A percentile compares a stretch with the other conserved stretches of the same genome.
Conservation (phyloP, 2,113 vertebrate species). For the Scytalopus superciliaris region DNA sequence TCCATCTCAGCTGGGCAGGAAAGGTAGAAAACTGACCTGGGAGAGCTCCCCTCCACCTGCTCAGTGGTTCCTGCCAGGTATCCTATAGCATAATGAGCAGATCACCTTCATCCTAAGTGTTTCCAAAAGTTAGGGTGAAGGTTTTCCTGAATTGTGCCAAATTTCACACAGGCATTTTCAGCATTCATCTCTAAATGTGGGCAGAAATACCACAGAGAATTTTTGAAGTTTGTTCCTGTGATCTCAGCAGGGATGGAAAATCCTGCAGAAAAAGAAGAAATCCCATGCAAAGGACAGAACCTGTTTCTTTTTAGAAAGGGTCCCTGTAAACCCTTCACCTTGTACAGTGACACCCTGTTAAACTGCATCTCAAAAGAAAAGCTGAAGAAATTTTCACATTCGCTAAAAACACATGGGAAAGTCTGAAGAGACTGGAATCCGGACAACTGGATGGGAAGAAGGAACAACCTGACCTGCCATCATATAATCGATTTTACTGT, state of each 20-base stretch:
- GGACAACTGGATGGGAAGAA: not conserved
- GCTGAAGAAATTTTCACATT: not conserved
- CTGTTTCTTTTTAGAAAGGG: not conserved
- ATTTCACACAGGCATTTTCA: not conserved
- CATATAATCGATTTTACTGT: rapidly evolving
- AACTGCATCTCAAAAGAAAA: not conserved
- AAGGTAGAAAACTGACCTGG: not conserved
- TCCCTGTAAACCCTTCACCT: not conserved
- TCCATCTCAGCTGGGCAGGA: not conserved
- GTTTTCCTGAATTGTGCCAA: not conserved
- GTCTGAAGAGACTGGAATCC: not conserved
- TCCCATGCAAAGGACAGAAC: not conserved
- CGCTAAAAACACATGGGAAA: not conserved
- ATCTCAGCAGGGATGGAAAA: not conserved
- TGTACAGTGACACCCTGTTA: not conserved
- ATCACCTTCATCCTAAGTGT: not conserved
- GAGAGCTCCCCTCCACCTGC: not conserved
- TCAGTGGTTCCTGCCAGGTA: not conserved
- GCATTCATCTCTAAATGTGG: not conserved
- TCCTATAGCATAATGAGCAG: not conserved
- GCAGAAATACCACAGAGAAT: not conserved
- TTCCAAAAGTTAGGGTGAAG: not conserved
- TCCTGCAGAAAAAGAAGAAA: not conserved
- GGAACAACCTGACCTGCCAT: not conserved
- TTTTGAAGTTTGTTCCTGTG: not conserved